Base-by-base conservation (phyloP, 64 coral and sea anemone genomes). In the Montipora foliosa region DNA sequence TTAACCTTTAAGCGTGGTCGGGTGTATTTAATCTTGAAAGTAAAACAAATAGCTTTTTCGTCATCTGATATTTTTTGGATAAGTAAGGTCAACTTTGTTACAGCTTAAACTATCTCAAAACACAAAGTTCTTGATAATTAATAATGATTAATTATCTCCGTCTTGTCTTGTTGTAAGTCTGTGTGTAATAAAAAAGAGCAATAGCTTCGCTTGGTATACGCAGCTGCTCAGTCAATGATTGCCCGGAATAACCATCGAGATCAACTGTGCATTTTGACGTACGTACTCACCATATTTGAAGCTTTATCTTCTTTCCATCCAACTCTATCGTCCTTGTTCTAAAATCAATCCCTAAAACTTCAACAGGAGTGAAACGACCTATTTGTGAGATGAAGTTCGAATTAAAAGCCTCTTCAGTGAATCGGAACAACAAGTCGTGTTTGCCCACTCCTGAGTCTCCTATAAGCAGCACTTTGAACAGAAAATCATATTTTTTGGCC, bases 401-500 rank as follows among this genome's bases (percentile, higher is more conserved):
- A 87, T 99, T 99, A 72, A 99, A 99, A 8, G 98, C 98, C 92
- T 99, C 98, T 82, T 99, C 98, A 3, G 98, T 96, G 89, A 99
- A 99, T 90, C 98, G 88, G 75, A 99, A 99, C 59, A 99, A 59
- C 57, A 99, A 95, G 81, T 95, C 96, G 17, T 95, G 96, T 84
- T 99, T 99, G 47, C 98, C 98, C 83, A 99, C 98, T 80, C 98
- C 98, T 49, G 98, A 99, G 67, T 99, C 98, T 80, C 98, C 98
- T 17, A 99, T 99, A n/a, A 99, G 93, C 68, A 99, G 90, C 45
- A 99, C 53, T 61, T 99, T 99, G 85, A 99, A 99, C 82, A 99
- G 95, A 66, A 99, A 99, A 96, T 99, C 98, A 94, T 99, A 99
- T 67, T 95, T 99, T 88, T 99, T 99, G 76, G 98, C 98, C 98